Evolutionary conservation across 2,888 invertebrate species (phyloP), one percentile per base, ranked within the genome.

Genomic region (Napeogenes inachia): DNA sequence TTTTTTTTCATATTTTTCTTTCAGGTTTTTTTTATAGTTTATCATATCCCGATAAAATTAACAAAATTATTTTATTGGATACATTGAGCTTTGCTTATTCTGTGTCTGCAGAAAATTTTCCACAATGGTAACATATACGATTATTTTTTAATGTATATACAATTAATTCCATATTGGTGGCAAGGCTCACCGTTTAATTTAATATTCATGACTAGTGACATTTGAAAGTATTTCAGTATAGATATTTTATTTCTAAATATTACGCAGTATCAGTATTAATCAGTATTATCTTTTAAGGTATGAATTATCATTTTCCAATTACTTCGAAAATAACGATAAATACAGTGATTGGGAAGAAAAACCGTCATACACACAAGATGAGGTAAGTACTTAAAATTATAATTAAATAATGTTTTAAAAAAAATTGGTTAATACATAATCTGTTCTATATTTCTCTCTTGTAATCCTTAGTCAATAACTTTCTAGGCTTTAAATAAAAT

Each of bases 11-110:
- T 35, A 62, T 21, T 65, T 59, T 59, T 4, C 45, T 80, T 79
- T 1, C 75, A 90, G 90, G 85, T 0, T 81, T 80, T 59, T 57
- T 82, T 8, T 90, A 84, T 72, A 80, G 84, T 45, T 42, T 77
- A 75, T 91, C 82, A 47, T 92, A 79, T 81, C 93, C 80, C 63
- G 93, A 64, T 77, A 89, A 79, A 79, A 85, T 79, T 71, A 75
- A 73, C 69, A 92, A 71, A 74, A 74, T 77, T 71, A 82, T 85
- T 68, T 86, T 78, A 73, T 80, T 75, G 32, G 89, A 89, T 35
- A 84, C 87, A 0, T 71, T 79, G 0, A 74, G 76, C 0, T 71
- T 74, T 0, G 62, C 67, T 21, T 54, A 78, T 4, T 77, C 79
- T 0, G 63, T 82, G 0, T 67, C 72, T 0, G 74, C 82, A 0